Evolutionary conservation across 2,888 invertebrate genomes (phyloP), one percentile per base, ranked within the genome.

Genomic region (Antheraea yamamai): DNA sequence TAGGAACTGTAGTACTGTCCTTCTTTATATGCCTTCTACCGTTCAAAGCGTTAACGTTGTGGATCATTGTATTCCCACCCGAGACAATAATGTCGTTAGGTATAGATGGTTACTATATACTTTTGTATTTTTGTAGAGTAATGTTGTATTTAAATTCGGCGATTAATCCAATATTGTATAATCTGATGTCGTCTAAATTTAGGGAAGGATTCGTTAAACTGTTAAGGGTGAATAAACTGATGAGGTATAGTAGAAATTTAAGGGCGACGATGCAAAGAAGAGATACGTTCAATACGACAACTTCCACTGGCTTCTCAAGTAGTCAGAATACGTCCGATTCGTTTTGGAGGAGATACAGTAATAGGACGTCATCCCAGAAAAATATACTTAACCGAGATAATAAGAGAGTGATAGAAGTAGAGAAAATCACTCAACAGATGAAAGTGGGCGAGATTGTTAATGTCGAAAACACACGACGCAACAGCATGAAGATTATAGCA

Each of bases 1-100:
- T 98, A 55, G 98, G 97, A 12, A 97, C 98, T 0, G 98, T 98
- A 0, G 98, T 98, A 0, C 89, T 98, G 51, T 97, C 98, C 73
- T 99, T 99, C 92, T 99, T 99, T 90, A 92, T 98, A 74, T 98
- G 98, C 86, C 95, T 99, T 70, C 92, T 99, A 77, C 99, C 99
- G 0, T 98, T 98, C 89, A 96, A 98, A 79, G 97, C 98, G 3
- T 95, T 99, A 71, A 98, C 97, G 0, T 92, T 99, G 72, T 98
- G 98, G 97, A 97, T 98, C 77, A 97, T 98, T 75, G 95, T 97
- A 76, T 97, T 97, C 72, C 97, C 97, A 52, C 95, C 96, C 0
- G 96, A 97, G 84, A 96, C 96, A 87, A 94, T 96, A 88, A 92
- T 95, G 88, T 91, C 96, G 73, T 95, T 98, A 84, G 98, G 98